phyloP scores from a whole-genome alignment of 2,113 vertebrate species.

The Parotia lawesii region DNA sequence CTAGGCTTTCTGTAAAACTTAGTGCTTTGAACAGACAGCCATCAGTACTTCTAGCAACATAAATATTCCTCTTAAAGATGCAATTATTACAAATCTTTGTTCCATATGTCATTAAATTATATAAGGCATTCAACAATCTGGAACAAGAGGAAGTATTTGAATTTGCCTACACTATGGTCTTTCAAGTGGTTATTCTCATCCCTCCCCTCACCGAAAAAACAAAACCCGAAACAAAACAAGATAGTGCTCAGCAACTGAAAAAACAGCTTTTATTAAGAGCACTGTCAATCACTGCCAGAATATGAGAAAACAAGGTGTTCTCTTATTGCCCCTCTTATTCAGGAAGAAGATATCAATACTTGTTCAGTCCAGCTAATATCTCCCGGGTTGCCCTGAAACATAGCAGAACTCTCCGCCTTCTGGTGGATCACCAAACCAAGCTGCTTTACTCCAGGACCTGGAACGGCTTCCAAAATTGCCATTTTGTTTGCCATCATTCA shows the following conservation, averaged over 20 bases:
- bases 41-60: neutral
- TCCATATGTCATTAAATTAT: neutral
- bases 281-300: neutral
- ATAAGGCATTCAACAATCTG: neutral
- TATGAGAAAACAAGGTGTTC: neutral
- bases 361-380: neutral
- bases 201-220: neutral
- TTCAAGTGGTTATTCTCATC: neutral
- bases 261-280: neutral
- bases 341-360: neutral
- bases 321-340: neutral
- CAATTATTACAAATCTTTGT: neutral
- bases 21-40: neutral
- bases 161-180: neutral
- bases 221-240: neutral
- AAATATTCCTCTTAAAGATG: neutral
- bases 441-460: neutral
- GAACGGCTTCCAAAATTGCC: neutral
- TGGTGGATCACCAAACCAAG: neutral
- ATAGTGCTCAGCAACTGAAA: neutral
- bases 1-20: neutral
- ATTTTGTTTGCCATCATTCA: neutral
- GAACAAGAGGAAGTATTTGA: neutral
- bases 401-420: neutral
- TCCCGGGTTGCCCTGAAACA: neutral